Evolutionary conservation across 2,888 invertebrate species (phyloP).

Genomic region (Drosophila testacea): DNA sequence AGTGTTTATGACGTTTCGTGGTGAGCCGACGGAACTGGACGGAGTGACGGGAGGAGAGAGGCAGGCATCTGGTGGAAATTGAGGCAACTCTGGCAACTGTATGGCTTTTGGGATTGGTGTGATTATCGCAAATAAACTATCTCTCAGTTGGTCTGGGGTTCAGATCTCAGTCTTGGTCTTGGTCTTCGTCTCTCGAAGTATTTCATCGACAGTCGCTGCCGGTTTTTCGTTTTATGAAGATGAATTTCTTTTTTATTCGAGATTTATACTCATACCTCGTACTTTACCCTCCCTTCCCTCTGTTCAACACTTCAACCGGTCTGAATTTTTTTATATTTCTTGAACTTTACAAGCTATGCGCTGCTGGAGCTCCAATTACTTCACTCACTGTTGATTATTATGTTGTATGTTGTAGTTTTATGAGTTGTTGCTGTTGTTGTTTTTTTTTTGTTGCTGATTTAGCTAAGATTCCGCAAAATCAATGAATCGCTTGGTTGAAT

Average conservation of each 20-base stretch:
- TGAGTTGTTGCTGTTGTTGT: constrained; percentile 22
- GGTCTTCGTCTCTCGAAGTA: background rate
- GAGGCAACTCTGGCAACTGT: constrained; percentile 23
- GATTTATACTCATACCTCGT: constrained; percentile 47
- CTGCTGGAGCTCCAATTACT: constrained; percentile 75
- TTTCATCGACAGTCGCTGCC: constrained; percentile 52
- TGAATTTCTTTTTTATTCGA: constrained; percentile 77
- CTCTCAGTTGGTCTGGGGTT: constrained; percentile 53
- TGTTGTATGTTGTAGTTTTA: constrained; percentile 54
- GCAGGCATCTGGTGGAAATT: constrained; percentile 16
- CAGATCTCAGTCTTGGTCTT: background rate
- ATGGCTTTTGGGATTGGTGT: constrained; percentile 54
- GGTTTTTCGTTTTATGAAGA: constrained; percentile 69
- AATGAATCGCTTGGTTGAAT: constrained; percentile 44
- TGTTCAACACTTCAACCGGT: constrained; percentile 5
- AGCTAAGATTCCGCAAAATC: constrained; percentile 53
- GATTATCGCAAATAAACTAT: constrained; percentile 78
- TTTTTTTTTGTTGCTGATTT: constrained; percentile 22
- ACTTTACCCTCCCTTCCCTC: background rate
- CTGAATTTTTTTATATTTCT: constrained; percentile 2
- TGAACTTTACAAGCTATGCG: constrained; percentile 30
- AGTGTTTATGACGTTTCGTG: constrained; percentile 67
- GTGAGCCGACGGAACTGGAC: background rate
- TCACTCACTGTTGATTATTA: constrained; percentile 56
- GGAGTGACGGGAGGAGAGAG: background rate